A percentile compares a stretch with the other conserved stretches of the same genome.
Conservation (phyloP, 2,797 vertebrate genomes). For the Hoplostethus atlanticus region DNA sequence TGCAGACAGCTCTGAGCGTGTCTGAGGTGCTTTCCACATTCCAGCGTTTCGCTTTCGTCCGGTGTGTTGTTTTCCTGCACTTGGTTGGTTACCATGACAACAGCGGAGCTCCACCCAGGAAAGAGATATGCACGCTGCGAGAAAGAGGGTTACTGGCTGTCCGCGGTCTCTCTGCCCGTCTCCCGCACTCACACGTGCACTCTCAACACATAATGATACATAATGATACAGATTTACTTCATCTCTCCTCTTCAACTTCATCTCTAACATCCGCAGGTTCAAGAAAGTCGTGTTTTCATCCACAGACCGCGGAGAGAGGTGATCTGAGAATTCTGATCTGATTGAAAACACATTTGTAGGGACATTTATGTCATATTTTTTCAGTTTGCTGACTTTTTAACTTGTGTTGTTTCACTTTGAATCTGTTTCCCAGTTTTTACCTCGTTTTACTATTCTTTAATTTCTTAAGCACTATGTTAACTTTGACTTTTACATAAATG, state of each 20-base stretch:
- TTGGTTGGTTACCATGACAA: conserved; percentile 70
- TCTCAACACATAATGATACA: conserved; percentile 38
- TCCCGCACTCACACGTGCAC: conserved; percentile 31
- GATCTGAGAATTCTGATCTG: background rate
- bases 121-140: conserved; percentile 69
- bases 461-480: too few species aligned
- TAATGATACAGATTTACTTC: conserved; percentile 25
- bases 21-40: conserved; percentile 74
- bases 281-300: background rate
- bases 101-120: conserved; percentile 77
- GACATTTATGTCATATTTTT: background rate
- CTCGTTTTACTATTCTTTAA: too few species aligned
- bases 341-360: background rate
- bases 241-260: background rate
- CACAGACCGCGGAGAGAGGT: background rate
- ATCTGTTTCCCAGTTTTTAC: too few species aligned
- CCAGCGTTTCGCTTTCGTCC: conserved; percentile 73
- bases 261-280: background rate
- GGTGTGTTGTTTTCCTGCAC: conserved; percentile 17
- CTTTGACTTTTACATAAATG: too few species aligned
- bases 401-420: background rate
- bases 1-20: conserved; percentile 44
- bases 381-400: background rate
- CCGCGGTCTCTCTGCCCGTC: conserved; percentile 64
- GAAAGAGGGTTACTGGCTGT: conserved; percentile 80